Evolutionary conservation across 1,140 invertebrate species (phyloP), one percentile per base, ranked within the genome.

Genomic region (Calycopis cecrops): DNA sequence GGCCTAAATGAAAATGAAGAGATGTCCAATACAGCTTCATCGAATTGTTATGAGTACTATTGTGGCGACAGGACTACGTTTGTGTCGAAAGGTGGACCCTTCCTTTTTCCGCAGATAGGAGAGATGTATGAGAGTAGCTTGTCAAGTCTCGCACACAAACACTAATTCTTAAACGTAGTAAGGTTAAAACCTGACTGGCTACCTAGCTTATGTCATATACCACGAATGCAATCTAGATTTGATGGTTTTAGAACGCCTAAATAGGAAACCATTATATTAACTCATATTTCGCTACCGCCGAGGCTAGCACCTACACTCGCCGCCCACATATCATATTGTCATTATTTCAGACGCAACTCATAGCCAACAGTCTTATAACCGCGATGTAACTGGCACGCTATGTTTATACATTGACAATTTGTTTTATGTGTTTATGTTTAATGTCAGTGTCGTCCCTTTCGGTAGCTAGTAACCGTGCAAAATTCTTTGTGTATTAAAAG

Each of bases 401-500:
- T 44, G 40, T 44, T 40, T 28, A 28, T 28, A 28, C 2, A 28
- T 28, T 28, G 21, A 28, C 21, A 28, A 28, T 28, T 40, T 35
- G 48, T 49, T 34, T 33, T 10, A 14, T 21, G 21, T 28, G n/a
- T 11, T 28, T n/a, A 8, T 56, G 52, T 44, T 56, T 40, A 34
- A 42, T 40, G 56, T 63, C 34, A 51, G 49, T 57, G 62, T 52
- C 40, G 18, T 37, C 2, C 42, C 37, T 35, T 58, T 51, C 6
- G 49, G 34, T 54, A 62, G 34, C 53, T 18, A 57, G 37, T 64
- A 52, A 48, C 52, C 16, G 52, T 58, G 54, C 33, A 61, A 65
- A 65, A 69, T 68, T 73, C 65, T 62, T 35, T 14, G 66, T 67
- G 50, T 58, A 58, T 42, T 65, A 55, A 42, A 49, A 58, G 62